Evolutionary conservation across 1,140 invertebrate genomes (phyloP), one percentile per base, ranked within the genome.

Genomic region (Caerostris extrusa): DNA sequence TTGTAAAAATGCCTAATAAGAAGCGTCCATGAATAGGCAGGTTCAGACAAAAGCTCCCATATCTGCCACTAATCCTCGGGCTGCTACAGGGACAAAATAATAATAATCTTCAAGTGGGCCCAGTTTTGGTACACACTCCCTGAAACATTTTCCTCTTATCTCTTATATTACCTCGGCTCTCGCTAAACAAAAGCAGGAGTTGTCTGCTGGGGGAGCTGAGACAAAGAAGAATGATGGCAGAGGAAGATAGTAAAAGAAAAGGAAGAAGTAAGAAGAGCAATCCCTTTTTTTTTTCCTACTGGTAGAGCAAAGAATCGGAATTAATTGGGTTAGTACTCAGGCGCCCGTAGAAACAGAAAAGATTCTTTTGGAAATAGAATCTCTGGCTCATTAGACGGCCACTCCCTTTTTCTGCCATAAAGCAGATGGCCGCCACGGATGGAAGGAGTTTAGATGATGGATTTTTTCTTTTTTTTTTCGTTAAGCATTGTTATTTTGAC

Each of bases 261-360:
- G 64, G n/a, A 67, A n/a, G n/a, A 67, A 67, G n/a, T 67, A 12
- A 67, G 64, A 67, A 67, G n/a, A 12, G 64, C 12, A n/a, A 67
- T 67, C 64, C 64, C 5, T 6, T 1, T 34, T 34, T 17, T 14
- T 14, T 17, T 17, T 64, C 17, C 12, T 12, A 14, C 12, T 5
- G 5, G 17, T 64, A 14, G 34, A 81, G 34, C 8, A 88, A 53
- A 14, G 60, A 64, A 88, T 61, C 56, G 60, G 56, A 88, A 88
- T 88, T 88, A 88, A 88, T 88, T 67, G 86, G 86, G 60, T 69
- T 57, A 34, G 85, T 3, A 88, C n/a, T 55, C 19, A 58, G 6
- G 82, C 56, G 12, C 56, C 14, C 3, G 5, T 2, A 3, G 56
- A 85, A 85, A 85, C 56, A 58, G 14, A 85, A 50, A 58, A 57